phyloP scores from a whole-genome alignment of 1,140 invertebrate species.

The Steinernema khuongi region DNA sequence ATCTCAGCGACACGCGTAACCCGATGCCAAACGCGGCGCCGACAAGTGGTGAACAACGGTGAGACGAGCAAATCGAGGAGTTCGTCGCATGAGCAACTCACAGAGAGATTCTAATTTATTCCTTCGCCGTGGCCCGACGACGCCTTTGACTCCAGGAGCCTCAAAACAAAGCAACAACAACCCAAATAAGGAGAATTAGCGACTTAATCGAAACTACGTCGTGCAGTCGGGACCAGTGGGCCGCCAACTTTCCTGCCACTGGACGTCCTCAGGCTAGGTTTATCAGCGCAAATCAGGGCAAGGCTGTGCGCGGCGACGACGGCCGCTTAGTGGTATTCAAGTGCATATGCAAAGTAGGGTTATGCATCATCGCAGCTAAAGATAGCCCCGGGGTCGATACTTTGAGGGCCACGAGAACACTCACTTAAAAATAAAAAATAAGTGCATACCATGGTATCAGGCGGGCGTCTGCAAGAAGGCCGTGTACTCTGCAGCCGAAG shows the following conservation, averaged over 20 bases:
- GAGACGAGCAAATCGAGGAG: background rate
- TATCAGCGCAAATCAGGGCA: no score
- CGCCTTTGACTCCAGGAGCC: background rate
- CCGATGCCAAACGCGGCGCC: background rate
- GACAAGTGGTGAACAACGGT: background rate
- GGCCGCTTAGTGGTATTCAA: no score
- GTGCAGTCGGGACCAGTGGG: background rate
- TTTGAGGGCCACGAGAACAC: background rate
- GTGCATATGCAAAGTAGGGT: no score
- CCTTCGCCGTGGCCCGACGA: background rate
- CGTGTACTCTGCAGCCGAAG: background rate
- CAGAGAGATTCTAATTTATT: conserved; percentile 7
- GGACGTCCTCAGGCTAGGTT: no score
- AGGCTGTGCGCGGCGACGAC: no score
- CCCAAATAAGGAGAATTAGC: background rate
- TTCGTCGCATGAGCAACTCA: background rate
- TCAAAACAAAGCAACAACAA: background rate
- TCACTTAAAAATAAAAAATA: no score
- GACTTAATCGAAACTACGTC: background rate
- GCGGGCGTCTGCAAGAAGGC: background rate
- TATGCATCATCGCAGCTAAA: background rate
- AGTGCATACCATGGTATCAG: background rate
- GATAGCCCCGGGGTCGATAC: background rate
- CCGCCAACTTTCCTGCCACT: no score
- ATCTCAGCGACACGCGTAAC: background rate